phyloP scores from a whole-genome alignment of 2,113 vertebrate species.

The Vimba vimba region DNA sequence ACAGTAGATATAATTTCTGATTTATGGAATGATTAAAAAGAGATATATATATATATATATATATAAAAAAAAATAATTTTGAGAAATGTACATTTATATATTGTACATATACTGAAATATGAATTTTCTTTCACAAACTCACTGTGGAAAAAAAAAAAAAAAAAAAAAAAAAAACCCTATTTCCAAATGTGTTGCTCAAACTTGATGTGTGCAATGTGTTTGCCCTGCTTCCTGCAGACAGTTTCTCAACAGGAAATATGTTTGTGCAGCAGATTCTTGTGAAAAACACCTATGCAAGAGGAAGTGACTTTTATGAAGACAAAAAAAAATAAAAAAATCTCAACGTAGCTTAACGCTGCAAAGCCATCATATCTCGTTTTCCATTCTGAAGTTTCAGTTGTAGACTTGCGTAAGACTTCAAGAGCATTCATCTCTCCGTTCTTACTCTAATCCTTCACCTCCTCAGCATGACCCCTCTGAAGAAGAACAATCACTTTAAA shows the following conservation, averaged over 20 bases:
- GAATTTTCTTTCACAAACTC: too few relatives aligned
- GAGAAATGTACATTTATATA: too few relatives aligned
- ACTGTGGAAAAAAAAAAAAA: too few relatives aligned
- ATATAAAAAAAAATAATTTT: too few relatives aligned
- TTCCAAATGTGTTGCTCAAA: background rate
- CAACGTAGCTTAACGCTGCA: background rate
- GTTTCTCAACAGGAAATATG: constrained; percentile 72
- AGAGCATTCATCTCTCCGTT: background rate
- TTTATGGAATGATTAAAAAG: too few relatives aligned
- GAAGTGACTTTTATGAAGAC: background rate
- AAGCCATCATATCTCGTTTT: background rate
- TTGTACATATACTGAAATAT: too few relatives aligned
- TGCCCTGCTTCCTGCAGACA: constrained; percentile 49
- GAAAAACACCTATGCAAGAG: background rate
- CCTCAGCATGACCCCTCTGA: constrained; percentile 10
- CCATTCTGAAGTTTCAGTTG: background rate
- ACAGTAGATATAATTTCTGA: too few relatives aligned
- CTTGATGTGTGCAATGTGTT: constrained; percentile 61
- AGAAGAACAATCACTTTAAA: background rate
- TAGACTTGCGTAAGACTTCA: background rate
- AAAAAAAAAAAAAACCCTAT: background rate
- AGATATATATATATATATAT: too few relatives aligned
- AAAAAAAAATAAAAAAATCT: background rate
- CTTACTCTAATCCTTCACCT: background rate
- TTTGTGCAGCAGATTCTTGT: background rate